These are phyloP conservation scores for Picathartes gymnocephalus DNA, from an alignment of 2,113 vertebrate species.

Conservation along the genomic window DNA sequence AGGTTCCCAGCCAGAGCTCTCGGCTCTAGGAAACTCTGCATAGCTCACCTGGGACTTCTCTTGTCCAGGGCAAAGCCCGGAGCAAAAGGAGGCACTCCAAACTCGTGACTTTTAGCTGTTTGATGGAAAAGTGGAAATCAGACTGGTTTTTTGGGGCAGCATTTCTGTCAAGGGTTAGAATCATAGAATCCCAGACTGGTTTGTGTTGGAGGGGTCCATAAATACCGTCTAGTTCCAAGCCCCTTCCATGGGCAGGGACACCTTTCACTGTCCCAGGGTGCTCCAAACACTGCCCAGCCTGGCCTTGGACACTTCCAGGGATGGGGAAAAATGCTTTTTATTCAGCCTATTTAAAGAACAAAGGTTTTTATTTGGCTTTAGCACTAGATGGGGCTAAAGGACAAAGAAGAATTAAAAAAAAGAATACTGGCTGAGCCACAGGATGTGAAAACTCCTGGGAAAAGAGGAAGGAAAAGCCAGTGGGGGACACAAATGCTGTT, in stretches of 20 bases:
- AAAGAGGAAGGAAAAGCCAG: background rate
- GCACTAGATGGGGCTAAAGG: conserved; percentile 56
- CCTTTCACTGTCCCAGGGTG: background rate
- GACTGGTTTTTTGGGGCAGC: background rate
- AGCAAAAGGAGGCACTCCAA: background rate
- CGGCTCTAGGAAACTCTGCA: background rate
- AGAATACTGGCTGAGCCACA: fast-evolving
- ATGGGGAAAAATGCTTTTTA: background rate
- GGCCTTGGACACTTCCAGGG: background rate
- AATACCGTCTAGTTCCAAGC: background rate
- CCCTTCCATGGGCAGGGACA: background rate
- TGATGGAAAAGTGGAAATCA: background rate
- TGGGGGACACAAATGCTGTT: background rate
- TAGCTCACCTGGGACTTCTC: fast-evolving
- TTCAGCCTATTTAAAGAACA: background rate
- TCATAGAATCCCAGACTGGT: background rate
- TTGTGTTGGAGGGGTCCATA: background rate
- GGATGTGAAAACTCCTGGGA: background rate
- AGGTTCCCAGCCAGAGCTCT: background rate
- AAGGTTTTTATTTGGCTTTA: background rate
- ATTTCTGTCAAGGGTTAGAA: background rate
- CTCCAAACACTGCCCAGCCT: fast-evolving
- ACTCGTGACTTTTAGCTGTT: fast-evolving
- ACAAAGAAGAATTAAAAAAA: background rate
- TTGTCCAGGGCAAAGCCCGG: background rate